phyloP scores from a whole-genome alignment of 2,888 invertebrate genomes.

The Parnassius glacialis region DNA sequence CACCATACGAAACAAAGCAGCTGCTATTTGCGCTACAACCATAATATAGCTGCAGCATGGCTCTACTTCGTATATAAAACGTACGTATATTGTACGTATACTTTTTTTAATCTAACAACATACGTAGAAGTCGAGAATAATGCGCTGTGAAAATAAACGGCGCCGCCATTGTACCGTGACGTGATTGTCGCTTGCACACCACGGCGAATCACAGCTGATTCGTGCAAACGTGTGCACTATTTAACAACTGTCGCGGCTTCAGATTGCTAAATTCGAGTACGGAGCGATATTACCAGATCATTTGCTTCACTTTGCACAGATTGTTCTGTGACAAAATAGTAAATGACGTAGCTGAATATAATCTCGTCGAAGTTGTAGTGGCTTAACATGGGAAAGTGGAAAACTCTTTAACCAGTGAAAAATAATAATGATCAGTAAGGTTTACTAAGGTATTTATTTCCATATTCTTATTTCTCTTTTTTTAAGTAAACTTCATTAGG shows the following conservation, averaged over 20 bases:
- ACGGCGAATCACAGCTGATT: slow-evolving; percentile 5
- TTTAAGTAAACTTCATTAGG: too few species aligned
- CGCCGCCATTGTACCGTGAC: slow-evolving; percentile 19
- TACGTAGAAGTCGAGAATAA: slow-evolving; percentile 7
- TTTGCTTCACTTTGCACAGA: slow-evolving; percentile 15
- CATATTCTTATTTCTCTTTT: too few species aligned
- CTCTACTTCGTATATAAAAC: too few species aligned
- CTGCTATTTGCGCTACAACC: too few species aligned
- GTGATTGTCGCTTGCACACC: slow-evolving; percentile 22
- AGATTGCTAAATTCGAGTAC: slow-evolving; percentile 18
- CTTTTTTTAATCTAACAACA: too few species aligned
- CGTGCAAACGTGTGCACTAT: slow-evolving; percentile 25
- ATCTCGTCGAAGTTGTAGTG: neutral
- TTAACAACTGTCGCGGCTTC: slow-evolving; percentile 16
- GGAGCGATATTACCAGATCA: slow-evolving; percentile 15
- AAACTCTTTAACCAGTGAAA: too few species aligned
- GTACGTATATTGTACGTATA: too few species aligned
- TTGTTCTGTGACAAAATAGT: neutral
- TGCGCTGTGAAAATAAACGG: slow-evolving; percentile 28
- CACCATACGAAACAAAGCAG: too few species aligned
- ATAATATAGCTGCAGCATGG: too few species aligned
- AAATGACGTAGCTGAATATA: neutral
- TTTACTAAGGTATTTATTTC: too few species aligned
- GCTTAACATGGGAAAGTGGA: too few species aligned
- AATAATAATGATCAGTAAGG: too few species aligned